These are phyloP conservation scores for Stichopus chloronotus DNA, from an alignment of 35 echinoderm and acorn worm genomes.

Conservation along the genomic window DNA sequence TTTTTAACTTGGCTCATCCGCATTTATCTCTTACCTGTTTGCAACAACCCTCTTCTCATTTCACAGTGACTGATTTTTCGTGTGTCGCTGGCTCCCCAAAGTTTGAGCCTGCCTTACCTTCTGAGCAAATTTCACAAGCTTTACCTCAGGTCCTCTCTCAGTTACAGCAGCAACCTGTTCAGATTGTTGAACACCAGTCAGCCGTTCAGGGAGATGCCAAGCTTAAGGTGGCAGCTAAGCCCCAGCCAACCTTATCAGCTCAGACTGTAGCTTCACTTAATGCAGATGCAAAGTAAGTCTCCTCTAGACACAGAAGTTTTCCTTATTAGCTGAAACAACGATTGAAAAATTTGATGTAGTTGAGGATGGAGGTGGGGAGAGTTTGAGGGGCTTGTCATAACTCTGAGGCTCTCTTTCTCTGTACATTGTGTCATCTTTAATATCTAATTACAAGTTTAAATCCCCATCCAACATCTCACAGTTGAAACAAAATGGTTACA, in stretches of 20 bases:
- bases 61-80: background rate
- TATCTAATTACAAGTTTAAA: no score
- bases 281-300: slow-evolving; percentile 18
- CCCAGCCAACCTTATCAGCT: background rate
- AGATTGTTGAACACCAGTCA: background rate
- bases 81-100: background rate
- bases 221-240: background rate
- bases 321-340: background rate
- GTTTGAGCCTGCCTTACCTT: background rate
- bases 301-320: background rate
- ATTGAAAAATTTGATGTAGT: no score
- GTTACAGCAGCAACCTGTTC: background rate
- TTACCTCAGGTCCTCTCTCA: background rate
- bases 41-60: no score
- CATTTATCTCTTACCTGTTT: no score
- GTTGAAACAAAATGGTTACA: no score
- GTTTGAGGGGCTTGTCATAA: background rate
- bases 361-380: no score
- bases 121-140: background rate
- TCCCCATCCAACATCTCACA: no score
- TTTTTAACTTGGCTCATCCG: no score
- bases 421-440: background rate
- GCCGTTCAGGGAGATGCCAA: background rate
- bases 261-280: slow-evolving; percentile 12
- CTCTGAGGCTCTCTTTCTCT: background rate